Percentiles rank a stretch among this genome's conserved stretches.
These are phyloP conservation scores for Danaus plexippus DNA, from an alignment of 1,140 invertebrate species.

Conservation along the genomic window DNA sequence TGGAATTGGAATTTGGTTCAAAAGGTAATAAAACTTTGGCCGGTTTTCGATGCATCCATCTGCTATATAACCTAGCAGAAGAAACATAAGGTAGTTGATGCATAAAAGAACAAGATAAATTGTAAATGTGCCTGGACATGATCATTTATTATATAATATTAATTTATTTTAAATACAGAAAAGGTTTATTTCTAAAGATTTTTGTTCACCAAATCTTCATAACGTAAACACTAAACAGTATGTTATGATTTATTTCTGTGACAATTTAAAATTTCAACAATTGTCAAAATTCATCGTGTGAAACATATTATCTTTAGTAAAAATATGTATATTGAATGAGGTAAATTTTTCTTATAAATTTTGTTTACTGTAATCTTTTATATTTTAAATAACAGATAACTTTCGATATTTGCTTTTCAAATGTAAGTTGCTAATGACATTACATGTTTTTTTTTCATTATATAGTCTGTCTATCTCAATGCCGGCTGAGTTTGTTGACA, in stretches of 20 bases:
- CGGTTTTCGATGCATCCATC: constrained; percentile 55
- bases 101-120: constrained; percentile 14
- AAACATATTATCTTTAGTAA: too few relatives aligned
- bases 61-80: constrained; percentile 39
- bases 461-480: background rate
- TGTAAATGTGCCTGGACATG: constrained; percentile 33
- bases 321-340: too few relatives aligned
- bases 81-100: constrained; percentile 14
- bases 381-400: too few relatives aligned
- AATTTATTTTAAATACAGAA: background rate
- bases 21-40: constrained; percentile 52
- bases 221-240: background rate
- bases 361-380: too few relatives aligned
- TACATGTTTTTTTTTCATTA: too few relatives aligned
- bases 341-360: too few relatives aligned
- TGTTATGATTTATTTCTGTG: too few relatives aligned
- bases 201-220: background rate
- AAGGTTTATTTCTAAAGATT: background rate
- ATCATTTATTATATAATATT: background rate
- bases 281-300: too few relatives aligned
- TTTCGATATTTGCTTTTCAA: too few relatives aligned
- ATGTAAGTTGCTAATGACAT: too few relatives aligned
- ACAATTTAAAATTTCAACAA: too few relatives aligned
- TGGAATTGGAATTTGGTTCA: constrained; percentile 31
- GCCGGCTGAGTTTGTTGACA: constrained; percentile 8